Percentiles rank a stretch among this genome's conserved stretches.
phyloP scores from a whole-genome alignment of 2,113 vertebrate species.

The Petaurus breviceps region DNA sequence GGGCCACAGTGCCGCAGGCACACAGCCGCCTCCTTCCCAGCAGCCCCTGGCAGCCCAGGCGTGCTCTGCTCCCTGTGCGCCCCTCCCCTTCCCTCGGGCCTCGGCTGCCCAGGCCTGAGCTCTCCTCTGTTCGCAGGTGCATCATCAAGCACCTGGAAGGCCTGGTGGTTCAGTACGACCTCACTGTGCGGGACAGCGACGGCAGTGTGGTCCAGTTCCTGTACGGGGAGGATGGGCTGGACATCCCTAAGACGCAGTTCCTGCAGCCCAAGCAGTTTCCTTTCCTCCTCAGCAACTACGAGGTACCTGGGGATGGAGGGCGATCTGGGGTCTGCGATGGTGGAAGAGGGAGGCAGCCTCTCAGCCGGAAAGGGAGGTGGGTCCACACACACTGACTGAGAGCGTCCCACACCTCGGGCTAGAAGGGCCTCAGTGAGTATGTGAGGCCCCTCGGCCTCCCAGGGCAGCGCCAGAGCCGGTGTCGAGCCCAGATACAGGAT shows the following conservation, averaged over 20 bases:
- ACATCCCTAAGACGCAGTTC: conserved; percentile 96
- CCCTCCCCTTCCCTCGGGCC: background rate
- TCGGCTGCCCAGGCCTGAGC: background rate
- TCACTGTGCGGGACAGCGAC: conserved; percentile 96
- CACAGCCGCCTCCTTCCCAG: too few relatives aligned
- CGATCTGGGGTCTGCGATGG: rapidly evolving
- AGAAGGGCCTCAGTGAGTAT: too few relatives aligned
- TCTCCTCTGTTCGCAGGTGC: conserved; percentile 80
- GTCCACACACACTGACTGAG: too few relatives aligned
- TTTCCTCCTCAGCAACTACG: conserved; percentile 94
- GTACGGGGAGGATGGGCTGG: conserved; percentile 96
- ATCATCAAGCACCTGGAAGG: conserved; percentile 97
- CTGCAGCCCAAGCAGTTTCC: conserved; percentile 92
- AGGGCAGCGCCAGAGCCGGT: too few relatives aligned
- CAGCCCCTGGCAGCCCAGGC: too few relatives aligned
- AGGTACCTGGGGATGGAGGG: conserved; percentile 84
- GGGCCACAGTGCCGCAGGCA: too few relatives aligned
- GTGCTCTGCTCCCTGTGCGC: too few relatives aligned
- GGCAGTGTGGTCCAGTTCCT: conserved; percentile 97
- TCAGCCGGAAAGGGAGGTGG: too few relatives aligned
- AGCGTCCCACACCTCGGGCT: too few relatives aligned
- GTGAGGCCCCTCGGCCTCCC: too few relatives aligned
- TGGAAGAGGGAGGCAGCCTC: background rate
- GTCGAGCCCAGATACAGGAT: too few relatives aligned
- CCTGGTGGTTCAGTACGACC: conserved; percentile 96